Percentiles rank a stretch among this genome's conserved stretches.
Conservation (phyloP, 1,140 invertebrate genomes). For the Scylla paramamosain region DNA sequence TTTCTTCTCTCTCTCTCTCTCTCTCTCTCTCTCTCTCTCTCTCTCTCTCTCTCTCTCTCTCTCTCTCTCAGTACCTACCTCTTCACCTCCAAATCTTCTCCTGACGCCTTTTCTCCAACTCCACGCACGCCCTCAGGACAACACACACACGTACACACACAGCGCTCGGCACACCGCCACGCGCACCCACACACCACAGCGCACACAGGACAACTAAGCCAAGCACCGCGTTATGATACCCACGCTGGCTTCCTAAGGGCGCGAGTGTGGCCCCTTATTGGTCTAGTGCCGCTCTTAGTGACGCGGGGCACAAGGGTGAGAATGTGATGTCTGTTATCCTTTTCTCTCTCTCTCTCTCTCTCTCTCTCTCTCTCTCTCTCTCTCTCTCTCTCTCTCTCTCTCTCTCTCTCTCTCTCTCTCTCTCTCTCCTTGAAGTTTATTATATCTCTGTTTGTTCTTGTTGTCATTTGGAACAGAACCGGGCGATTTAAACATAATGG, state of each 20-base stretch:
- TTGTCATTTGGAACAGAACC: neutral
- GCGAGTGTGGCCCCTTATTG: neutral
- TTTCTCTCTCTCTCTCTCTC: neutral
- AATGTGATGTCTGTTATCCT: neutral
- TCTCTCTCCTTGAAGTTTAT: neutral
- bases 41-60: too few species aligned
- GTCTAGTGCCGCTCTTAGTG: neutral
- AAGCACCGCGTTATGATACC: too few species aligned
- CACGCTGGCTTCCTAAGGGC: neutral
- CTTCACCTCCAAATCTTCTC: too few species aligned
- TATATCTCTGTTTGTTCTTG: neutral
- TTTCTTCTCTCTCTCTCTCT: neutral
- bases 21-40: neutral
- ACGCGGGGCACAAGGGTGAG: neutral
- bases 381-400: neutral
- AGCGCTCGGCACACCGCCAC: neutral
- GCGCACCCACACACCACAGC: neutral
- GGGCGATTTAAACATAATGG: too few species aligned
- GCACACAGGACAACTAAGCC: neutral
- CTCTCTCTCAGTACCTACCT: too few species aligned
- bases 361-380: neutral
- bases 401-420: neutral
- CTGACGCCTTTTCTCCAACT: too few species aligned
- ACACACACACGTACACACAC: neutral
- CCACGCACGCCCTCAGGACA: neutral